phyloP scores from a whole-genome alignment of 2,888 invertebrate species.

The Lepidocyrtinus sp. region DNA sequence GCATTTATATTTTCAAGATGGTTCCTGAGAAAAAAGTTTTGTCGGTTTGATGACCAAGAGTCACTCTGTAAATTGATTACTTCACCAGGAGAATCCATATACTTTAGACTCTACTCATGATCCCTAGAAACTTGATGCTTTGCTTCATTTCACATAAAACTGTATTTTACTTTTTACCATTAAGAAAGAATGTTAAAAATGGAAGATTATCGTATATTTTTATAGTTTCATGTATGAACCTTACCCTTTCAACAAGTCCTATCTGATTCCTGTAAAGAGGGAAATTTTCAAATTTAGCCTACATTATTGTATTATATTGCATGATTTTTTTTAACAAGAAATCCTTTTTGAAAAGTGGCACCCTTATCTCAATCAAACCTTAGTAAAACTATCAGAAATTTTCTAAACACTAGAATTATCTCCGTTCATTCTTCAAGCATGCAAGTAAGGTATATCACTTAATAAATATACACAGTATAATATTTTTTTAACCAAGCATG shows the following conservation, averaged over 20 bases:
- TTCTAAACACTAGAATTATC: too few relatives aligned
- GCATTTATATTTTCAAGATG: constrained; percentile 8
- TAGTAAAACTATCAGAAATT: too few relatives aligned
- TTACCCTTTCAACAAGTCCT: too few relatives aligned
- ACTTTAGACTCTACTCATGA: not conserved
- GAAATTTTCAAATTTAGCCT: not conserved
- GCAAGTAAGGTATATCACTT: constrained; percentile 13
- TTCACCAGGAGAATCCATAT: constrained; percentile 20
- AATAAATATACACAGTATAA: constrained; percentile 6
- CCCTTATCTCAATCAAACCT: too few relatives aligned
- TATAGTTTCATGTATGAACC: too few relatives aligned
- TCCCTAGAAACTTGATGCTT: constrained; percentile 31
- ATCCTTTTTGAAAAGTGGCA: not conserved
- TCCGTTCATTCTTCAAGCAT: not conserved
- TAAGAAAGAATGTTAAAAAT: constrained; percentile 55
- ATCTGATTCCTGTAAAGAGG: constrained; percentile 21
- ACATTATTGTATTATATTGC: not conserved
- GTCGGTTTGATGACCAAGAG: constrained; percentile 19
- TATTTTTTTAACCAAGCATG: not conserved
- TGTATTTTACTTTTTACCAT: constrained; percentile 27
- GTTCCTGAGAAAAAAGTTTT: constrained; percentile 9
- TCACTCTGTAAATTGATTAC: constrained; percentile 7
- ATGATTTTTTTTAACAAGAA: not conserved
- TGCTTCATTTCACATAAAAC: constrained; percentile 8
- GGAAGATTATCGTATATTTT: constrained; percentile 43